Base-by-base conservation (phyloP, 2,797 vertebrate genomes). In the Trematomus bernacchii region DNA sequence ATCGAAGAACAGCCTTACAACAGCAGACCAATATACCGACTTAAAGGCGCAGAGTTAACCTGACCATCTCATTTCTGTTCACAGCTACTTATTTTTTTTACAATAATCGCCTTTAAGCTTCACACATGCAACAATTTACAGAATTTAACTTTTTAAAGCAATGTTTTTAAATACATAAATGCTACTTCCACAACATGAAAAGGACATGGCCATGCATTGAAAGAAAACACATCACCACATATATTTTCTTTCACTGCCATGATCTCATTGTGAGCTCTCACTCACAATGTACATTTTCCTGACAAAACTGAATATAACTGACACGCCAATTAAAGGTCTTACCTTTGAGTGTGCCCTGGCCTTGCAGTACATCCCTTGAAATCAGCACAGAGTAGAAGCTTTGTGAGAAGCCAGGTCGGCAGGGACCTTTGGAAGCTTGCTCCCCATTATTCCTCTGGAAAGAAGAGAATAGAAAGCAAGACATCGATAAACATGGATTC, bases 391-490 rank as follows among this genome's bases (percentile, higher is more conserved):
- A 96, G 93, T 98, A 99, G 89, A 95, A 96, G 66, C 96, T 96
- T 71, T 97, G 96, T 2, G 97, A 96, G 93, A 99, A 99, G 85
- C 97, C 98, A 46, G 97, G 95, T 83, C 91, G 96, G 90, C 97
- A 98, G 61, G 93, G 92, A 89, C 91, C 92, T 87, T 91, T 93
- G 87, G 95, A 90, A 69, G 95, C 94, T 87, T 93, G 95, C 90
- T 95, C 96, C 87, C 94, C 97, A 91, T 92, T 93, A 94, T 87
- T 94, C 89, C 85, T 91, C 95, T 95, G 82, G 37, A 91, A 85
- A 66, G 58, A 76, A 80, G 63, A 86, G 73, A 86, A 86, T 21
- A 91, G 59, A 82, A 30, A 71, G 77, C 62, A 60, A 88, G 78
- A 73, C 77, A 89, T 90, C 66, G 57, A 90, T 90, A 88, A 86